A percentile compares a stretch with the other conserved stretches of the same genome.
These are phyloP conservation scores for Ectobius pallidus DNA, from an alignment of 2,888 invertebrate genomes.

Conservation along the genomic window DNA sequence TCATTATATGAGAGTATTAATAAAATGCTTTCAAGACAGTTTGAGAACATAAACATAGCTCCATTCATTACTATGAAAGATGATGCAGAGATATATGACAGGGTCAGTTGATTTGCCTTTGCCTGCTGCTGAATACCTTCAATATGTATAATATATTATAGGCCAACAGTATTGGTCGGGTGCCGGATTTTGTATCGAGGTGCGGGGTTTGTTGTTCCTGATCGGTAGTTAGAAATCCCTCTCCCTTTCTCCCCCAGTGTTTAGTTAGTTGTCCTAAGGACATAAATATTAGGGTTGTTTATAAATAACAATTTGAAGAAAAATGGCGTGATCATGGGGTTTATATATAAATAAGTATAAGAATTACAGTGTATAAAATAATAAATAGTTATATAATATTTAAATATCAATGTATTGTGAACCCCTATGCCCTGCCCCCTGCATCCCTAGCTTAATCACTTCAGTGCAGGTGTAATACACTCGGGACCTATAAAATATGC, in stretches of 20 bases:
- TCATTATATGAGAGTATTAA: too few species aligned
- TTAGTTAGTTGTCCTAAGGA: slow-evolving; percentile 7
- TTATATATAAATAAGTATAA: slow-evolving; percentile 24
- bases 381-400: slow-evolving; percentile 30
- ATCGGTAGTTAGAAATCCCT: slow-evolving; percentile 23
- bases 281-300: slow-evolving; percentile 15
- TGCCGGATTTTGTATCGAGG: slow-evolving; percentile 30
- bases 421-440: too few species aligned
- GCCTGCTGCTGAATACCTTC: slow-evolving; percentile 10
- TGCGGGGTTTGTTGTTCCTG: slow-evolving; percentile 34
- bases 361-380: slow-evolving; percentile 24
- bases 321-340: slow-evolving; percentile 25
- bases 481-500: background rate
- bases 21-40: too few species aligned
- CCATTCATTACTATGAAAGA: too few species aligned
- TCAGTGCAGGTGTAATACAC: background rate
- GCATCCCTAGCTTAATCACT: background rate
- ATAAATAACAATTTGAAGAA: slow-evolving; percentile 3
- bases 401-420: slow-evolving; percentile 28
- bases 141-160: slow-evolving; percentile 9
- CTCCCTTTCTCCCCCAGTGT: background rate
- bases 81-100: too few species aligned
- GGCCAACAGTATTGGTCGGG: slow-evolving; percentile 16
- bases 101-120: too few species aligned
- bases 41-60: too few species aligned